These are phyloP conservation scores for Protobothrops mucrosquamatus DNA, from an alignment of 2,113 vertebrate genomes.

Conservation along the genomic window DNA sequence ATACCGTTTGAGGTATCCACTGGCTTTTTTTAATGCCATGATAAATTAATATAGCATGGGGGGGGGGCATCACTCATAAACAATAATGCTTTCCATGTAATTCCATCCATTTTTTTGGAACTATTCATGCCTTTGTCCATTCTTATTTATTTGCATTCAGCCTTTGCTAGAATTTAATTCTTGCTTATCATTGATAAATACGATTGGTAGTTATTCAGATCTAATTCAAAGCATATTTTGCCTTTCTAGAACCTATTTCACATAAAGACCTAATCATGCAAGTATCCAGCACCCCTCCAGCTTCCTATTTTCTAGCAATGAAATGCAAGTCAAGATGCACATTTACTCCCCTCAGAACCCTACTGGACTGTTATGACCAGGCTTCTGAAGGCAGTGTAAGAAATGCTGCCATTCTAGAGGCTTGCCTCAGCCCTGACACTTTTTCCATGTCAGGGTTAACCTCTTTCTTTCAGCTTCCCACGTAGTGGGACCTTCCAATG, in stretches of 20 bases:
- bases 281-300: not conserved
- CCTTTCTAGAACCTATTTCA: not conserved
- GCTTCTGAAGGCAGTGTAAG: not conserved
- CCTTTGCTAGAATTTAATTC: not conserved
- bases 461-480: not conserved
- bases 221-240: not conserved
- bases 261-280: not conserved
- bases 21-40: too few species aligned
- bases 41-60: not conserved
- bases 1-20: not conserved
- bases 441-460: not conserved
- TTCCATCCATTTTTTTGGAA: not conserved
- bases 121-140: not conserved
- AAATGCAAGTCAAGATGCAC: not conserved
- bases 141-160: not conserved
- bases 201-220: not conserved
- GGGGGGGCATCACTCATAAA: not conserved
- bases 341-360: not conserved
- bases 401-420: not conserved
- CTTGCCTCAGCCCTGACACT: not conserved
- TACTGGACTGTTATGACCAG: not conserved
- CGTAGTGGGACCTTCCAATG: not conserved
- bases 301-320: not conserved
- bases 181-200: not conserved
- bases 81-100: not conserved